Conservation (phyloP, 2,888 invertebrate species). For the Electrophaes corylata region DNA sequence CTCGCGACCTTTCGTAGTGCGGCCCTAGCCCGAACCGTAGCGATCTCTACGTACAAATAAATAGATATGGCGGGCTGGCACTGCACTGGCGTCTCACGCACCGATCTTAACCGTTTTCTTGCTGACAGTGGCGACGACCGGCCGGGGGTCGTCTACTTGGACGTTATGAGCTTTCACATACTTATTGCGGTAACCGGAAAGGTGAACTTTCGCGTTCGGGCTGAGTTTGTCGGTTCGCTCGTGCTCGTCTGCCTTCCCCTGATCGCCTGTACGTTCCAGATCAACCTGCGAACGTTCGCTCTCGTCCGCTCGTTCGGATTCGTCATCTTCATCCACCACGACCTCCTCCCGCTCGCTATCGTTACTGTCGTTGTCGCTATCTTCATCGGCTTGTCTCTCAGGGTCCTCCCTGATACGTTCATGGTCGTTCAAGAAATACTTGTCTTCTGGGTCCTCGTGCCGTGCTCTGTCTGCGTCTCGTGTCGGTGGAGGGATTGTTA, state of each 20-base stretch:
- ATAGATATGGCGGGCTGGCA: constrained; percentile 71
- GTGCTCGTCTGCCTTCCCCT: constrained; percentile 48
- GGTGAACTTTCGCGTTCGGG: constrained; percentile 41
- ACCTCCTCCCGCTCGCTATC: constrained; percentile 25
- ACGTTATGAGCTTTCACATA: constrained; percentile 66
- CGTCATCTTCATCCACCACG: constrained; percentile 27
- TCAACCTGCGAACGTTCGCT: constrained; percentile 40
- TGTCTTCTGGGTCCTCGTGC: constrained; percentile 52
- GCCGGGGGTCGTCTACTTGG: constrained; percentile 62
- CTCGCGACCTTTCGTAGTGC: constrained; percentile 10
- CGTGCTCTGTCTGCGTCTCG: constrained; percentile 63
- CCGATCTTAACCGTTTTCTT: constrained; percentile 44
- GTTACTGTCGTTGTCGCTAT: constrained; percentile 32
- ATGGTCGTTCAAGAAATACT: constrained; percentile 64
- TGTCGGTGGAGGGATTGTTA: constrained; percentile 69
- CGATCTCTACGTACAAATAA: constrained; percentile 56
- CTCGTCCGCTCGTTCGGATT: constrained; percentile 46
- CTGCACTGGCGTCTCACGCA: constrained; percentile 32
- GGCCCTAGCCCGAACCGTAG: constrained; percentile 24
- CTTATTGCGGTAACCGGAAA: constrained; percentile 47
- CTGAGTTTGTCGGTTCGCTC: constrained; percentile 49
- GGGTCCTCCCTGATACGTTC: constrained; percentile 66
- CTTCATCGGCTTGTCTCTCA: constrained; percentile 40
- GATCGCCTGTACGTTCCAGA: constrained; percentile 44
- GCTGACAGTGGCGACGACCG: constrained; percentile 39